These are phyloP conservation scores for Melanotus villosus DNA, from an alignment of 2,888 invertebrate genomes.

Conservation along the genomic window DNA sequence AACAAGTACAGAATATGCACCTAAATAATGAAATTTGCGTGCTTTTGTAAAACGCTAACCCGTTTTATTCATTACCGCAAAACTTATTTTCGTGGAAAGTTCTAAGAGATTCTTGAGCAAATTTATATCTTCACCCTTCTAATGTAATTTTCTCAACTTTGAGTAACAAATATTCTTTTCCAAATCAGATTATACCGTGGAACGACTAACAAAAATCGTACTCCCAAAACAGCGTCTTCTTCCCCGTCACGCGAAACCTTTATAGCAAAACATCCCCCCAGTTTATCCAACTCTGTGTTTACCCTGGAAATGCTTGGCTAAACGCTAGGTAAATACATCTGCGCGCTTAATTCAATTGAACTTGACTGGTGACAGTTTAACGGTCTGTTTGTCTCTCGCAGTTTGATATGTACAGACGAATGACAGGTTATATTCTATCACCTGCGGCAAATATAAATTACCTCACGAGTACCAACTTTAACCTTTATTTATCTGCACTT, in stretches of 20 bases:
- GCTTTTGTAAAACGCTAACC: slow-evolving; percentile 17
- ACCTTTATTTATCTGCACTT: too few relatives aligned
- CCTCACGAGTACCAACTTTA: background rate
- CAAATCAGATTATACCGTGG: slow-evolving; percentile 34
- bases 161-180: slow-evolving; percentile 40
- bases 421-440: slow-evolving; percentile 36
- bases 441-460: slow-evolving; percentile 31
- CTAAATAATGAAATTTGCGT: slow-evolving; percentile 10
- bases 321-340: slow-evolving; percentile 54
- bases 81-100: slow-evolving; percentile 15
- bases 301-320: slow-evolving; percentile 49
- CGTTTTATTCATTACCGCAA: slow-evolving; percentile 21
- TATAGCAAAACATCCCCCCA: slow-evolving; percentile 35
- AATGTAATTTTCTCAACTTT: slow-evolving; percentile 37
- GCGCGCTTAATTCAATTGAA: slow-evolving; percentile 53
- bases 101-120: slow-evolving; percentile 24
- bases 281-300: slow-evolving; percentile 46
- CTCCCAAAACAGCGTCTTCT: slow-evolving; percentile 12
- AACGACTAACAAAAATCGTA: slow-evolving; percentile 26
- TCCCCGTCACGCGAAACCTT: slow-evolving; percentile 16
- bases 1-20: slow-evolving; percentile 1
- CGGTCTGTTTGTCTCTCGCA: slow-evolving; percentile 52
- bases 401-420: slow-evolving; percentile 45
- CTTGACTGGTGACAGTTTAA: slow-evolving; percentile 51
- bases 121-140: slow-evolving; percentile 35